Conservation (phyloP, 92 coral and sea anemone genomes). For the Muricea muricata region DNA sequence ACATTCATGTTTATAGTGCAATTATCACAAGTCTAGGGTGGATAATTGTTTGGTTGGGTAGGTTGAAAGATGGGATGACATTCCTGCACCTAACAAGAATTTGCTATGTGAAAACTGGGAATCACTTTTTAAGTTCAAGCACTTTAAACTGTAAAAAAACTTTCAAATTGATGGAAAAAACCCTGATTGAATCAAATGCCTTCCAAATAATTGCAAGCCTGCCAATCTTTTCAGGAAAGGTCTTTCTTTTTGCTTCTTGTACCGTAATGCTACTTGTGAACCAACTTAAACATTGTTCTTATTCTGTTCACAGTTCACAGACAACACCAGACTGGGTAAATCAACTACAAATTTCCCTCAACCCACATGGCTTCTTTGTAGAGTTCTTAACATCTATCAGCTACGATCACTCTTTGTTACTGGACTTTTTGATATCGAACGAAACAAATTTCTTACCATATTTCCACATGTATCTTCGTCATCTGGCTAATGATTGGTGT, state of each 20-base stretch:
- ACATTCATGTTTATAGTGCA: too few relatives aligned
- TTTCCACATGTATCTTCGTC: slow-evolving; percentile 71
- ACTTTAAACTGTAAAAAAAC: too few relatives aligned
- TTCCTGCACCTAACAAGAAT: too few relatives aligned
- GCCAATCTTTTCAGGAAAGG: not conserved
- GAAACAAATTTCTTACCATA: slow-evolving; percentile 93
- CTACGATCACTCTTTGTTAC: slow-evolving; percentile 84
- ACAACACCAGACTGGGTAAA: not conserved
- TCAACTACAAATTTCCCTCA: slow-evolving; percentile 18
- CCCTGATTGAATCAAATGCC: too few relatives aligned
- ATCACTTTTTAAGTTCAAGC: too few relatives aligned
- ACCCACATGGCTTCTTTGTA: slow-evolving; percentile 79
- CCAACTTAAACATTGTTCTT: too few relatives aligned
- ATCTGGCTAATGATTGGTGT: slow-evolving; percentile 70
- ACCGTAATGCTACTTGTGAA: not conserved
- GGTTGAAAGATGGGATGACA: too few relatives aligned
- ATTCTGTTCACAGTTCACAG: not conserved
- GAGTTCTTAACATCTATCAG: slow-evolving; percentile 68
- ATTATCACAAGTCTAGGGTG: too few relatives aligned
- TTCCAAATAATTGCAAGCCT: too few relatives aligned
- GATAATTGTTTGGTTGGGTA: too few relatives aligned
- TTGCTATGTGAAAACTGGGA: too few relatives aligned
- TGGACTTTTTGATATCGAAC: slow-evolving; percentile 90
- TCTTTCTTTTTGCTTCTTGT: not conserved
- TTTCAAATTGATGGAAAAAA: too few relatives aligned